Conservation (phyloP, 2,888 invertebrate genomes). For the Drosophila gaucha region DNA sequence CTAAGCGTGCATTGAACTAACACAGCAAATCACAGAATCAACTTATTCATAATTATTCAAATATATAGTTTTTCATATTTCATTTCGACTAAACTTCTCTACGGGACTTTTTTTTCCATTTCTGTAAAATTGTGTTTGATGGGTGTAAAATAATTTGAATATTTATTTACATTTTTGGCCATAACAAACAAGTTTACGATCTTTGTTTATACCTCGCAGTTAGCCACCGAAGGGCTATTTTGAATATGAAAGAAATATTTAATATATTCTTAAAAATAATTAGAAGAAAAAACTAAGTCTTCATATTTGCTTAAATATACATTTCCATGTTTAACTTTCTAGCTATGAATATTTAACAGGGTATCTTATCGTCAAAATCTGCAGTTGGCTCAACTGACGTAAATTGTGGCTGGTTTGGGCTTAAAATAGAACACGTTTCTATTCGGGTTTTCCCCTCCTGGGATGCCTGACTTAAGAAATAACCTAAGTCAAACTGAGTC, state of each 20-base stretch:
- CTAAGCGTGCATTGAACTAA: conserved; percentile 50
- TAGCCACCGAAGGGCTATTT: background rate
- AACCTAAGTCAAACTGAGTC: too few relatives aligned
- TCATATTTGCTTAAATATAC: background rate
- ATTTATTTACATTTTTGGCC: background rate
- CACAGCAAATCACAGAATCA: conserved; percentile 24
- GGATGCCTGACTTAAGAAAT: too few relatives aligned
- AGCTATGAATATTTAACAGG: background rate
- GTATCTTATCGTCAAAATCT: conserved; percentile 3
- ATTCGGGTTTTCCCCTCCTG: conserved; percentile 24
- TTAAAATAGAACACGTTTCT: conserved; percentile 26
- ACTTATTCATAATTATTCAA: conserved; percentile 34
- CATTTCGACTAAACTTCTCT: conserved; percentile 9
- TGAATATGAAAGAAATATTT: background rate
- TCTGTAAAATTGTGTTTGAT: background rate
- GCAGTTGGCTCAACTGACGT: background rate
- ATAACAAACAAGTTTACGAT: conserved; percentile 5
- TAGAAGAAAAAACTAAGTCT: background rate
- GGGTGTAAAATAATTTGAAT: background rate
- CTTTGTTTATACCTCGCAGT: background rate
- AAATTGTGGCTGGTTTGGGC: conserved; percentile 4
- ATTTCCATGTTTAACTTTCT: background rate
- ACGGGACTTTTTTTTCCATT: too few relatives aligned
- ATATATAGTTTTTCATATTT: conserved; percentile 10
- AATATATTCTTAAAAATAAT: background rate